Evolutionary conservation across 1,140 invertebrate species (phyloP), one percentile per base, ranked within the genome.

Genomic region (Platyura marginata): DNA sequence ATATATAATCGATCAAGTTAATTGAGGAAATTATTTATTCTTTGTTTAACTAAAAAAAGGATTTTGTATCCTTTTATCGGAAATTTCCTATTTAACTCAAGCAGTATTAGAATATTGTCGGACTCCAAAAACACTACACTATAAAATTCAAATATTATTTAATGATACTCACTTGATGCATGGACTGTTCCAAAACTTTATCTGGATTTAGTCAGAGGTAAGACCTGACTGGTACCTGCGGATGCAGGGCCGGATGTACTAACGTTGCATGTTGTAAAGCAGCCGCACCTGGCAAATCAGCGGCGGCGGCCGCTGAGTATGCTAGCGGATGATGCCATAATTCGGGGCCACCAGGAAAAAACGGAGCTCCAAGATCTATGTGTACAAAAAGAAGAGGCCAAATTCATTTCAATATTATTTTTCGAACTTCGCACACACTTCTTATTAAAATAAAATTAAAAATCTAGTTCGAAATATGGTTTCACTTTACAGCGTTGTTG

Each of bases 171-270:
- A 58, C 58, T 59, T 59, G 55, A 55, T 61, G 56, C 56, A 61
- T 61, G 44, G 56, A 54, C 52, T 61, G 59, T 49, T 61, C 59
- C 51, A 61, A 55, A 51, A 60, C 56, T 79, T 81, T 85, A 72
- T 84, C 81, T 74, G 81, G 79, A 81, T 83, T 82, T 87, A 88
- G 83, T 89, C 83, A 89, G 79, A 89, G 84, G 78, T 87, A 90
- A 70, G 83, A 88, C 74, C 84, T 81, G 71, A 89, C 84, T 63
- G 88, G 88, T 70, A 93, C 84, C 77, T 95, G 90, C 64, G 89
- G 88, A 71, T 94, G 88, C 64, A 93, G 80, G 63, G 89, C 89
- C 59, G 89, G 90, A 69, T 94, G 90, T 51, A 94, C 84, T 51
- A 92, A 73, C 42, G 82, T 81, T 48, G 81, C 79, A 64, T 89